Evolutionary conservation across 1,140 invertebrate species (phyloP).

Genomic region (Charaxes varanes): DNA sequence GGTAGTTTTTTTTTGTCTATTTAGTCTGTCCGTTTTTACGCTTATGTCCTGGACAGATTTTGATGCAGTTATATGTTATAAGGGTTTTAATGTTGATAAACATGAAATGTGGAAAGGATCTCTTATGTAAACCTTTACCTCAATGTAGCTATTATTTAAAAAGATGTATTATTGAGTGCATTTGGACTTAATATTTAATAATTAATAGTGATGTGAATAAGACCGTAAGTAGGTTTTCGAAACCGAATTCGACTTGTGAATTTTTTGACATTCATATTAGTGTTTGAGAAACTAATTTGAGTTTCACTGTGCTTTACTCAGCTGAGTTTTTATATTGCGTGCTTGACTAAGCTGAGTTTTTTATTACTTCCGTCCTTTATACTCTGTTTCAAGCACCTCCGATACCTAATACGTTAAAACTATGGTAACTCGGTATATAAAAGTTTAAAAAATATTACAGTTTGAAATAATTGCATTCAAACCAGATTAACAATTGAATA

Average conservation of each 20-base stretch:
- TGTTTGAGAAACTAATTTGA: not conserved
- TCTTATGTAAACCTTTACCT: slow-evolving; percentile 6
- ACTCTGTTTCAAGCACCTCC: too few species aligned
- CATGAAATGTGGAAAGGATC: slow-evolving; percentile 7
- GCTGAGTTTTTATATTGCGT: too few species aligned
- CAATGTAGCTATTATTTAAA: slow-evolving; percentile 1
- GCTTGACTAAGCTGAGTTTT: too few species aligned
- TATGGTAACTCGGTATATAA: too few species aligned
- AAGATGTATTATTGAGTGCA: not conserved
- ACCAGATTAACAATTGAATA: too few species aligned
- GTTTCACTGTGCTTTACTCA: too few species aligned
- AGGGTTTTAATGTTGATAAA: not conserved
- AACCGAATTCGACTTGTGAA: not conserved
- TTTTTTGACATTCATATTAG: not conserved
- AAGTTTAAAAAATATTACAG: too few species aligned
- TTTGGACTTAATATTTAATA: slow-evolving; percentile 3
- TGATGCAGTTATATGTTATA: slow-evolving; percentile 2
- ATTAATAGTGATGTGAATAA: not conserved
- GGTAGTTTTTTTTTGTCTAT: not conserved
- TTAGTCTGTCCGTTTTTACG: slow-evolving; percentile 4
- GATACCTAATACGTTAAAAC: too few species aligned
- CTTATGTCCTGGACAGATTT: slow-evolving; percentile 3
- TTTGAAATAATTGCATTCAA: too few species aligned
- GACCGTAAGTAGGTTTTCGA: not conserved
- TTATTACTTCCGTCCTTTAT: too few species aligned